Evolutionary conservation across 2,797 vertebrate genomes (phyloP).

Genomic region (Anolis apletophallus): DNA sequence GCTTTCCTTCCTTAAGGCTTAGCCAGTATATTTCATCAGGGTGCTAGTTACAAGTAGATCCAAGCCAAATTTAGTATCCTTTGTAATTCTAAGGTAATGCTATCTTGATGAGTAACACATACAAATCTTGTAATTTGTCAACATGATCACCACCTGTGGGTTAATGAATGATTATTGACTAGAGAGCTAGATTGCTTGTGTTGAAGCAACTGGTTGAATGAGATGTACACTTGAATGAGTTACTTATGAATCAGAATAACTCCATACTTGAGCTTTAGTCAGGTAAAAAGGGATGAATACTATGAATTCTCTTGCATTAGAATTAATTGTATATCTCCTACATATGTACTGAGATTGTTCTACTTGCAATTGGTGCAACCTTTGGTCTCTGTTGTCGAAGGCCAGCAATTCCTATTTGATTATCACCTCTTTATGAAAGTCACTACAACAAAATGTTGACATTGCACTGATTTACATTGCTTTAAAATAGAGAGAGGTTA

Average conservation of each 20-base stretch:
- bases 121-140: slow-evolving; percentile 60
- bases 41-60: slow-evolving; percentile 36
- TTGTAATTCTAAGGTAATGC: slow-evolving; percentile 8
- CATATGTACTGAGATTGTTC: background rate
- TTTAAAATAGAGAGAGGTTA: background rate
- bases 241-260: slow-evolving; percentile 59
- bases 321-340: slow-evolving; percentile 23
- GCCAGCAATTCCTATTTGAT: background rate
- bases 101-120: slow-evolving; percentile 53
- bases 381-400: slow-evolving; percentile 13
- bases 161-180: slow-evolving; percentile 48
- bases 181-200: slow-evolving; percentile 46
- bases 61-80: slow-evolving; percentile 52
- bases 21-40: background rate
- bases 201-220: slow-evolving; percentile 39
- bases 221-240: slow-evolving; percentile 61
- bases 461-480: background rate
- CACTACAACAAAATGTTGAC: background rate
- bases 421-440: background rate
- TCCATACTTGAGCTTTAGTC: slow-evolving; percentile 54
- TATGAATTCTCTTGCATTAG: slow-evolving; percentile 35
- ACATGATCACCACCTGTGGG: slow-evolving; percentile 52
- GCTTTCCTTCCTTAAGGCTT: slow-evolving; percentile 34
- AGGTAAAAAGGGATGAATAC: slow-evolving; percentile 44
- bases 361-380: background rate